A percentile compares a stretch with the other conserved stretches of the same genome.
These are phyloP conservation scores for Tetragonisca angustula DNA, from an alignment of 2,888 invertebrate genomes.

Conservation along the genomic window DNA sequence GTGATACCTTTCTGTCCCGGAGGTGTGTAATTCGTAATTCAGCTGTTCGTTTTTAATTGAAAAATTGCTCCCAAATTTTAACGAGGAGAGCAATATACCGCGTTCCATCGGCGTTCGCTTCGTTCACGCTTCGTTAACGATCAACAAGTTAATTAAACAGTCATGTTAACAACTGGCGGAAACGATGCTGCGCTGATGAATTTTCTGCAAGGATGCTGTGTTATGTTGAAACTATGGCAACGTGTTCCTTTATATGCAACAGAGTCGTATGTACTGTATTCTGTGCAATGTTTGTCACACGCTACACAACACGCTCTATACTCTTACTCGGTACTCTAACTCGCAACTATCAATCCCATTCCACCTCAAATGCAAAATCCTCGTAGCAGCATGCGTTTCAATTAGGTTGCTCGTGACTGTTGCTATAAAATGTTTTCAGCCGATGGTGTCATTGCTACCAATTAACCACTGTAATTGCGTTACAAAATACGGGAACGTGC, in stretches of 20 bases:
- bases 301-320: constrained; percentile 22
- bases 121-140: neutral
- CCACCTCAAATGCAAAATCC: constrained; percentile 26
- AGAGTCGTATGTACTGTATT: neutral
- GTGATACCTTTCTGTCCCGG: too few species aligned
- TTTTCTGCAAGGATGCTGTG: neutral
- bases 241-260: neutral
- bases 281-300: neutral
- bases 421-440: neutral
- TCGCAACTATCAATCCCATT: constrained; percentile 26
- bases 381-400: constrained; percentile 38
- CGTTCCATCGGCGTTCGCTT: neutral
- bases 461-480: neutral
- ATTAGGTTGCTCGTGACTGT: neutral
- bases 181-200: neutral
- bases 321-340: neutral
- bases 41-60: neutral
- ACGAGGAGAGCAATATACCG: neutral
- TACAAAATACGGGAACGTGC: neutral
- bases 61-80: neutral
- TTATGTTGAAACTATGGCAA: constrained; percentile 5
- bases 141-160: neutral
- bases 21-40: neutral
- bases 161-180: neutral
- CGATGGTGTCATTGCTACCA: neutral